A percentile compares a stretch with the other conserved stretches of the same genome.
These are phyloP conservation scores for Forbesichthys papilliferus DNA, from an alignment of 2,113 vertebrate genomes.

Conservation along the genomic window DNA sequence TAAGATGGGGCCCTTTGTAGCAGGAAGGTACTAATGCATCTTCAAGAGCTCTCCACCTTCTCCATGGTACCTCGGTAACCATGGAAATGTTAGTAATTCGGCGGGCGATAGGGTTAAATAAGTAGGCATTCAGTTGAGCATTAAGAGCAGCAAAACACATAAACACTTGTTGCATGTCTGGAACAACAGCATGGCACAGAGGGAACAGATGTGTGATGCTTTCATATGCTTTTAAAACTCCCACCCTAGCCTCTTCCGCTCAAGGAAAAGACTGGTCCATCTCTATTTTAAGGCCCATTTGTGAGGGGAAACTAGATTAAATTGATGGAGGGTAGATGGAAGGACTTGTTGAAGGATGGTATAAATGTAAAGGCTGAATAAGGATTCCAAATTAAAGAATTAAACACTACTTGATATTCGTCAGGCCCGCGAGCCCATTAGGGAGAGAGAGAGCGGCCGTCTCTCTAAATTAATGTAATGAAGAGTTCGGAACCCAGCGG, in stretches of 20 bases:
- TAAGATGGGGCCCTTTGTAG: slow-evolving; percentile 45
- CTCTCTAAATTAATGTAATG: slow-evolving; percentile 63
- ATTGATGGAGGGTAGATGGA: slow-evolving; percentile 53
- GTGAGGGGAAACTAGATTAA: slow-evolving; percentile 36
- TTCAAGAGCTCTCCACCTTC: slow-evolving; percentile 65
- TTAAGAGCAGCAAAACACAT: slow-evolving; percentile 58
- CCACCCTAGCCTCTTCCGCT: slow-evolving; percentile 34
- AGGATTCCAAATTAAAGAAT: slow-evolving; percentile 55
- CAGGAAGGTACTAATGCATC: slow-evolving; percentile 68
- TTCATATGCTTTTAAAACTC: slow-evolving; percentile 72
- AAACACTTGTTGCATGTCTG: slow-evolving; percentile 60
- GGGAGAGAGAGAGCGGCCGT: slow-evolving; percentile 28
- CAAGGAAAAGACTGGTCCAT: slow-evolving; percentile 32
- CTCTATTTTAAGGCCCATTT: slow-evolving; percentile 42
- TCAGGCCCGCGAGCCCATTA: slow-evolving; percentile 58
- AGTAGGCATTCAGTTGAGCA: slow-evolving; percentile 51
- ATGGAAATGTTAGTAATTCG: slow-evolving; percentile 67
- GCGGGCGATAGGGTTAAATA: slow-evolving; percentile 60
- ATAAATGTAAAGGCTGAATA: slow-evolving; percentile 61
- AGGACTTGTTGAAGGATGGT: slow-evolving; percentile 47
- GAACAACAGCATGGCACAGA: slow-evolving; percentile 52
- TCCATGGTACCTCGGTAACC: slow-evolving; percentile 50
- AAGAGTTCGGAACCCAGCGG: slow-evolving; percentile 58
- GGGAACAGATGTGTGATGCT: slow-evolving; percentile 34
- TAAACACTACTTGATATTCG: slow-evolving; percentile 70